Conservation (phyloP, 2,888 invertebrate species). For the Torymus texanus region DNA sequence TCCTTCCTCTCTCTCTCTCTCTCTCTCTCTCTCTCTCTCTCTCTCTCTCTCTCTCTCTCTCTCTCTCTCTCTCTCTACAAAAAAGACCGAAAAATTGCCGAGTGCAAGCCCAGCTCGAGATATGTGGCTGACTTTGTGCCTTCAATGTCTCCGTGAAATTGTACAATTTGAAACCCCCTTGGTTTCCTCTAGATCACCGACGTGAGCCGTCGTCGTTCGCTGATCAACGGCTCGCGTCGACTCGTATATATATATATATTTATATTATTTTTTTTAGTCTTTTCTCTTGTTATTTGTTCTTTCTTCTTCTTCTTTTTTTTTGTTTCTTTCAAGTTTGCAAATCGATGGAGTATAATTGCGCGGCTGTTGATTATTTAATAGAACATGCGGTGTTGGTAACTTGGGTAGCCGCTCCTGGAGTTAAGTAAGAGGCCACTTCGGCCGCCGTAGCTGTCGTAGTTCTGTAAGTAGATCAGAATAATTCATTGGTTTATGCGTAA, state of each 20-base stretch:
- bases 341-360: no score
- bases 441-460: constrained; percentile 66
- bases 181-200: neutral
- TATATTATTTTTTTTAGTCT: constrained; percentile 16
- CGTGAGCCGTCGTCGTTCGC: no score
- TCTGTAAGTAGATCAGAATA: constrained; percentile 57
- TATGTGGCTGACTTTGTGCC: constrained; percentile 47
- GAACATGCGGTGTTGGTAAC: constrained; percentile 66
- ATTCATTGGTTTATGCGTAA: neutral
- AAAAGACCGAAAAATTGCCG: constrained; percentile 15
- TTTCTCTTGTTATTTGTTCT: neutral
- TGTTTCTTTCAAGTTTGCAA: neutral
- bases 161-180: neutral
- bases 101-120: constrained; percentile 42
- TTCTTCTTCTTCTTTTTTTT: neutral
- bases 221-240: no score
- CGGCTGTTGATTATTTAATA: constrained; percentile 60
- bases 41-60: no score
- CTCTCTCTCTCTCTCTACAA: no score
- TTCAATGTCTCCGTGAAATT: neutral
- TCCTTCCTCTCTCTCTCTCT: constrained; percentile 52
- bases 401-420: constrained; percentile 66
- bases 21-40: no score
- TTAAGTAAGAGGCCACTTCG: constrained; percentile 65
- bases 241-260: neutral